Conservation (phyloP, 2,888 invertebrate species). For the Nemurella pictetii region DNA sequence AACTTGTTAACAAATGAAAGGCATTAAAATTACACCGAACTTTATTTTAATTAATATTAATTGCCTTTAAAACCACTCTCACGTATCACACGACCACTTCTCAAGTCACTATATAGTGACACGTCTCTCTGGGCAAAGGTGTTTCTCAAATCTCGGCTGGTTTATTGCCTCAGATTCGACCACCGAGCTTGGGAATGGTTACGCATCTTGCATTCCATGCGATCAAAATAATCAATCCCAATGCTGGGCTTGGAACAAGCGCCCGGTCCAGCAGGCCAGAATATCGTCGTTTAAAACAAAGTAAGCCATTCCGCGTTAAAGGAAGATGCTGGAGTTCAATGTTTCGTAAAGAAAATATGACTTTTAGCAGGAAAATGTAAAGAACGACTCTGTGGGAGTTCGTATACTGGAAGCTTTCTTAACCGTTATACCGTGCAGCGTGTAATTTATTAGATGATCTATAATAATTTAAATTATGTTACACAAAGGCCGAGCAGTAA, state of each 20-base stretch:
- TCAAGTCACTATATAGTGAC: not conserved
- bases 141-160: not conserved
- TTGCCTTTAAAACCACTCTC: not conserved
- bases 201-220: not conserved
- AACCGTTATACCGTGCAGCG: not conserved
- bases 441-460: not conserved
- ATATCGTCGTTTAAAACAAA: not conserved
- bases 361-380: not conserved
- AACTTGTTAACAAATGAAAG: not conserved
- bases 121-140: not conserved
- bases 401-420: not conserved
- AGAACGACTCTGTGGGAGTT: not conserved
- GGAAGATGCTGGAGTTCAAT: not conserved
- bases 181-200: not conserved
- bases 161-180: not conserved
- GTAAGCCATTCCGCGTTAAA: not conserved
- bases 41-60: not conserved
- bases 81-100: not conserved
- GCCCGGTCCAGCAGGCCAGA: too few species aligned
- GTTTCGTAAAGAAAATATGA: not conserved
- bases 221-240: not conserved
- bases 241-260: not conserved
- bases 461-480: not conserved
- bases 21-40: not conserved
- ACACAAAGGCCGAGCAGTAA: not conserved